Conservation (phyloP, 53 echinoderm and acorn worm genomes). For the Henricia sp. region DNA sequence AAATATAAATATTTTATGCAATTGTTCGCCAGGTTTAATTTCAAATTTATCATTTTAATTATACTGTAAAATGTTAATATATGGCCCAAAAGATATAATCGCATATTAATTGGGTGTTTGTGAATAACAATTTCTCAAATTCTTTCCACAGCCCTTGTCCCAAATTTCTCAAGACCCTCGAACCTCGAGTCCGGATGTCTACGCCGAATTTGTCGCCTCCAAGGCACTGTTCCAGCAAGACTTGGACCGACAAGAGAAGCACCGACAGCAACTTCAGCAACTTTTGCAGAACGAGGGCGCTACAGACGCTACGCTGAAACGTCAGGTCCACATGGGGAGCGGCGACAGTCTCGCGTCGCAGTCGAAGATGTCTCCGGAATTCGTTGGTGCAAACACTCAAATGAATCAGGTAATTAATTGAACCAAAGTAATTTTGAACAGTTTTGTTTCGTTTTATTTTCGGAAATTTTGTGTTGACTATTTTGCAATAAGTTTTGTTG, state of each 20-base stretch:
- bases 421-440: background rate
- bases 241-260: constrained; percentile 71
- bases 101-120: too few species aligned
- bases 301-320: constrained; percentile 23
- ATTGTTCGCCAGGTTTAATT: too few species aligned
- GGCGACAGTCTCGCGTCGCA: constrained; percentile 21
- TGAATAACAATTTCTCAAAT: too few species aligned
- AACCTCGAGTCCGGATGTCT: constrained; percentile 48
- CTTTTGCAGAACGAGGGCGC: constrained; percentile 78
- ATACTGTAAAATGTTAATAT: too few species aligned
- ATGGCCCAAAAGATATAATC: too few species aligned
- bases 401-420: constrained; percentile 12
- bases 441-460: background rate
- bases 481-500: too few species aligned
- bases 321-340: constrained; percentile 6
- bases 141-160: background rate
- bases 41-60: too few species aligned
- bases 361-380: constrained; percentile 42
- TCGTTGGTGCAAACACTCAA: background rate
- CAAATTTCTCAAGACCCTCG: constrained; percentile 11
- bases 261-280: constrained; percentile 80
- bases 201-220: constrained; percentile 58
- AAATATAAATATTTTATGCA: too few species aligned
- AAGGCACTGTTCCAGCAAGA: constrained; percentile 43
- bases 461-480: too few species aligned